Base-by-base conservation (phyloP, 2,888 invertebrate species). In the Dascillus cervinus region DNA sequence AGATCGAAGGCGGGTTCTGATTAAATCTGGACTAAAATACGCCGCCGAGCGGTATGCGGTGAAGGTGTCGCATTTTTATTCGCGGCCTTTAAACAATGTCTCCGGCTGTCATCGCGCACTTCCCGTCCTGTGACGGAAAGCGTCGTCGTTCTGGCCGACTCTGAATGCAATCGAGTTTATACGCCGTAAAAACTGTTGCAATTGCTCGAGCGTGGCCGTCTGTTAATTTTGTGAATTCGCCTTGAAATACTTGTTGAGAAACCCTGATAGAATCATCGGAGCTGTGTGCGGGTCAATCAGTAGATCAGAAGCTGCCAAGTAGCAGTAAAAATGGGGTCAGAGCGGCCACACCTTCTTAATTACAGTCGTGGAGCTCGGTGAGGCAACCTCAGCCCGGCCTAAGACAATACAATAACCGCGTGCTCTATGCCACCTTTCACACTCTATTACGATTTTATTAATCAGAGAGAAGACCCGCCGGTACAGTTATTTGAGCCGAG, bases 351-450 rank as follows among this genome's bases (percentile, higher is more conserved):
- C 38, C 38, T 38, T 34, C 34, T 38, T 38, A 38, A 38, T 38
- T 38, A 33, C 38, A 33, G 34, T 34, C 26, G 32, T 26, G 32
- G 23, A 38, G 31, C 38, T 21, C 38, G 30, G 28, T 38, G 38
- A 34, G 34, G 38, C 21, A 32, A 32, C 30, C 13, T 19, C 17
- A 13, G 13, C 14, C 29, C 30, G 29, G 31, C 34, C 39, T 41
- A 40, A 46, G 43, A 46, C 46, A 46, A 46, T 46, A 42, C 38
- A n/a, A n/a, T n/a, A n/a, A n/a, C n/a, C n/a, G n/a, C n/a, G 33
- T 37, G 34, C 34, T 24, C 36, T 39, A 34, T 46, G 46, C 42
- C 46, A 44, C 46, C 46, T 46, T 46, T 46, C 41, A 46, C 46
- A 37, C 39, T 34, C 23, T 34, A 21, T 29, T 32, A 28, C 28